These are phyloP conservation scores for Frieseomelitta varia DNA, from an alignment of 1,140 invertebrate genomes.

Conservation along the genomic window DNA sequence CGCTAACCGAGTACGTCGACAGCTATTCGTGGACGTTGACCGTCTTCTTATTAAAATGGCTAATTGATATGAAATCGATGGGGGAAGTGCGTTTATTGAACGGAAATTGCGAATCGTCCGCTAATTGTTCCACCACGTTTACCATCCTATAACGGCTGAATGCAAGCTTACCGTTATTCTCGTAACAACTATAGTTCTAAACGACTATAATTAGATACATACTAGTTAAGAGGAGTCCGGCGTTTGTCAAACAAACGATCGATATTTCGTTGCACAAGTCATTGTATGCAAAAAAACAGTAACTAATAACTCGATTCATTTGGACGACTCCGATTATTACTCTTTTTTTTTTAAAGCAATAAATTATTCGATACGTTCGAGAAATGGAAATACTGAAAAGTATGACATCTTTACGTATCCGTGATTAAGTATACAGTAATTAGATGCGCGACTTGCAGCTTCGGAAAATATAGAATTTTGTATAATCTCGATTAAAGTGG, in stretches of 20 bases:
- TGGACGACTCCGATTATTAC: neutral
- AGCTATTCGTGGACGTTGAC: neutral
- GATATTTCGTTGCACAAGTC: neutral
- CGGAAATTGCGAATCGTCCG: conserved; percentile 56
- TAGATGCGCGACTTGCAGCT: neutral
- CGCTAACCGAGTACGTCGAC: neutral
- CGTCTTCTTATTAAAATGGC: conserved; percentile 10
- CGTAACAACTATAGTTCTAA: conserved; percentile 43
- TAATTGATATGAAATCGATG: conserved; percentile 55
- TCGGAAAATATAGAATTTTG: neutral
- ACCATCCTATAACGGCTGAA: conserved; percentile 25
- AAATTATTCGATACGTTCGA: neutral
- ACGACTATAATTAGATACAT: conserved; percentile 51
- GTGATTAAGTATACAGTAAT: neutral
- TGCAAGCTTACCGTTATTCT: conserved; percentile 38
- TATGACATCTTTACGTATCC: too few species aligned
- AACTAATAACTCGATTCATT: too few species aligned
- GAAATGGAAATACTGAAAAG: neutral
- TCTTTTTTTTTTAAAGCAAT: neutral
- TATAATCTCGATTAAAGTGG: neutral
- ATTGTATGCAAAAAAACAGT: neutral
- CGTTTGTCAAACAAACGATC: conserved; percentile 29
- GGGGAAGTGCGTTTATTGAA: conserved; percentile 26
- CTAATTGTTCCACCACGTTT: conserved; percentile 53
- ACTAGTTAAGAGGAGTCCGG: conserved; percentile 38